Percentiles rank a stretch among this genome's conserved stretches.
Conservation (phyloP, 2,113 vertebrate genomes). For the Megaleporinus macrocephalus region DNA sequence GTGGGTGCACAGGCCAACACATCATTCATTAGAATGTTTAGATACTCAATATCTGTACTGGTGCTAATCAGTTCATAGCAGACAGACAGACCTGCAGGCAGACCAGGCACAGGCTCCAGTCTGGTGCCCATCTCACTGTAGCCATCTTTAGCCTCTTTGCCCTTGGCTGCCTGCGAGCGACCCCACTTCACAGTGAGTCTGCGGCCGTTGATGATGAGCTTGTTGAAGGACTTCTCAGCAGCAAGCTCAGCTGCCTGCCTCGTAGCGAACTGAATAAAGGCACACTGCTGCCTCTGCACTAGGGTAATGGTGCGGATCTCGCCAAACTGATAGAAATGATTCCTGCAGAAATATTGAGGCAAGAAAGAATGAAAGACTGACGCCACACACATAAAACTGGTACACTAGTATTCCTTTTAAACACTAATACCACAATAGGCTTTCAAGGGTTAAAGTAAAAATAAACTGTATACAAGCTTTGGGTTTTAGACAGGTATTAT, state of each 20-base stretch:
- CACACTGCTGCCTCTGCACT: slow-evolving; percentile 94
- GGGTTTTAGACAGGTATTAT: too few relatives aligned
- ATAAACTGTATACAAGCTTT: too few relatives aligned
- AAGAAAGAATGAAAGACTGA: neutral
- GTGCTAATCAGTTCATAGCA: too few relatives aligned
- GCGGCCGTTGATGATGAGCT: slow-evolving; percentile 93
- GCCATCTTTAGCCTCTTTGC: slow-evolving; percentile 89
- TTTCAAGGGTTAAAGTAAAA: too few relatives aligned
- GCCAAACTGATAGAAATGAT: slow-evolving; percentile 96
- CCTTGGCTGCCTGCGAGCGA: slow-evolving; percentile 92
- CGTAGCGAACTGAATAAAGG: slow-evolving; percentile 96
- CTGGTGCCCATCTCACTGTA: slow-evolving; percentile 89
- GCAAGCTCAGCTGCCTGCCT: slow-evolving; percentile 90
- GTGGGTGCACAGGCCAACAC: too few relatives aligned
- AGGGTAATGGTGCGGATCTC: slow-evolving; percentile 94
- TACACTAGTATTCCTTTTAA: too few relatives aligned
- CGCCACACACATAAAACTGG: too few relatives aligned
- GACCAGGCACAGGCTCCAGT: slow-evolving; percentile 92
- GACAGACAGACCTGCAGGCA: slow-evolving; percentile 85
- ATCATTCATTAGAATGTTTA: too few relatives aligned
- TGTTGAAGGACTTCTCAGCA: slow-evolving; percentile 97
- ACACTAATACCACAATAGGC: too few relatives aligned
- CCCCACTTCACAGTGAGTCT: slow-evolving; percentile 97
- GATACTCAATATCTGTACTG: neutral
- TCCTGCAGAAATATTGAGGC: slow-evolving; percentile 71